Evolutionary conservation across 2,113 vertebrate genomes (phyloP).

Genomic region (Alligator sinensis): DNA sequence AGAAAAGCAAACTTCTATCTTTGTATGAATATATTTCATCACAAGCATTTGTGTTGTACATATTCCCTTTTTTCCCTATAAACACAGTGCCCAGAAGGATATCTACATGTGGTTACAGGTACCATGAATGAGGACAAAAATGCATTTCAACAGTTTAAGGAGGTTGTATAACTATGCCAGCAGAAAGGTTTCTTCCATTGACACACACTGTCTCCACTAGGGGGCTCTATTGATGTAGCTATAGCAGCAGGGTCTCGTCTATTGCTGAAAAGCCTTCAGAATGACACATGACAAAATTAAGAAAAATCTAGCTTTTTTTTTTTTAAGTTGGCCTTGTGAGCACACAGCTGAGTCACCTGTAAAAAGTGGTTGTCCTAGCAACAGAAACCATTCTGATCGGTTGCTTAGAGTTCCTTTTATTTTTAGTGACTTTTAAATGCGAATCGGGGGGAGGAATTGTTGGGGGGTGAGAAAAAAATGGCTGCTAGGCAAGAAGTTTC

Average conservation of each 20-base stretch:
- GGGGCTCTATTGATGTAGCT: neutral
- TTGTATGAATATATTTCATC: neutral
- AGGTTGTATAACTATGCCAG: no score
- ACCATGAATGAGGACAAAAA: neutral
- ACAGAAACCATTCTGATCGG: neutral
- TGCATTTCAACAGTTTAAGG: no score
- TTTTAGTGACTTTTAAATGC: neutral
- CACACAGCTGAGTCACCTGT: neutral
- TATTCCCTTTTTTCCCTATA: neutral
- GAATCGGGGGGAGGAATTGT: neutral
- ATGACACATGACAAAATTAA: fast-evolving
- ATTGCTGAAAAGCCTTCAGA: neutral
- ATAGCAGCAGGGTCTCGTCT: neutral
- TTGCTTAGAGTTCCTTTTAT: neutral
- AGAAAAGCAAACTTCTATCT: neutral
- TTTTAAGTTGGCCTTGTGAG: fast-evolving
- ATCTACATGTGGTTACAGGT: neutral
- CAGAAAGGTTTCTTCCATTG: no score
- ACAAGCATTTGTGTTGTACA: neutral
- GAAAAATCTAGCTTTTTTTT: fast-evolving
- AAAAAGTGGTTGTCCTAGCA: neutral
- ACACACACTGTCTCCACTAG: neutral
- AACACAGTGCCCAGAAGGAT: neutral
- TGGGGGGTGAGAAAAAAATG: neutral
- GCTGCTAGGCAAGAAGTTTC: neutral